Evolutionary conservation across 2,888 invertebrate species (phyloP).

Genomic region (Andricus curvator): DNA sequence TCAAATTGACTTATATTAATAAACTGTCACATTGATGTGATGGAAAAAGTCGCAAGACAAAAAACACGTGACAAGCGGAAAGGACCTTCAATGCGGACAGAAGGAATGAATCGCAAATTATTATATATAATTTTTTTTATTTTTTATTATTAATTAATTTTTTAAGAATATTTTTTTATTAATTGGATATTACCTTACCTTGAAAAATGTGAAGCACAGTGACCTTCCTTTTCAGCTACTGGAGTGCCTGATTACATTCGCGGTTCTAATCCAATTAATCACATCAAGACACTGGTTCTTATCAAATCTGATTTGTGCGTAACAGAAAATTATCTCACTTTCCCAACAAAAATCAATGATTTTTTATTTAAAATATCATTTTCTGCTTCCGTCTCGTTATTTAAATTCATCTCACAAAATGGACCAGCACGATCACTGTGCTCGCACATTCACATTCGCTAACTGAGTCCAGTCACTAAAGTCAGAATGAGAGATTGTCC

Average conservation of each 20-base stretch:
- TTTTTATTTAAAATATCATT: background rate
- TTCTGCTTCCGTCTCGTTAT: background rate
- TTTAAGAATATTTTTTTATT: too few species aligned
- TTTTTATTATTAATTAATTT: too few species aligned
- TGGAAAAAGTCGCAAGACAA: too few species aligned
- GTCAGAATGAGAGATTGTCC: constrained; percentile 29
- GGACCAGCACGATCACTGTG: constrained; percentile 21
- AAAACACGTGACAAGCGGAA: too few species aligned
- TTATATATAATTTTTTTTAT: too few species aligned
- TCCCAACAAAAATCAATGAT: background rate
- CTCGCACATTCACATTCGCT: constrained; percentile 35
- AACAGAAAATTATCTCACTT: background rate
- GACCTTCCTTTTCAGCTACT: background rate
- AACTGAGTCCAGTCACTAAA: constrained; percentile 6
- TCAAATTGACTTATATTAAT: too few species aligned
- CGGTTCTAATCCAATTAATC: background rate
- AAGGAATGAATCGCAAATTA: too few species aligned
- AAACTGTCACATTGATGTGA: too few species aligned
- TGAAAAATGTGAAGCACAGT: background rate
- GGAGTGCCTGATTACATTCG: constrained; percentile 21
- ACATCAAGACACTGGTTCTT: background rate
- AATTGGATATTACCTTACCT: background rate
- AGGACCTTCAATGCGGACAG: too few species aligned
- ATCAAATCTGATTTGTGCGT: background rate
- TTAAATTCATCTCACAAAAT: constrained; percentile 29